Base-by-base conservation (phyloP, 2,888 invertebrate species). In the Isotomurus palustris region DNA sequence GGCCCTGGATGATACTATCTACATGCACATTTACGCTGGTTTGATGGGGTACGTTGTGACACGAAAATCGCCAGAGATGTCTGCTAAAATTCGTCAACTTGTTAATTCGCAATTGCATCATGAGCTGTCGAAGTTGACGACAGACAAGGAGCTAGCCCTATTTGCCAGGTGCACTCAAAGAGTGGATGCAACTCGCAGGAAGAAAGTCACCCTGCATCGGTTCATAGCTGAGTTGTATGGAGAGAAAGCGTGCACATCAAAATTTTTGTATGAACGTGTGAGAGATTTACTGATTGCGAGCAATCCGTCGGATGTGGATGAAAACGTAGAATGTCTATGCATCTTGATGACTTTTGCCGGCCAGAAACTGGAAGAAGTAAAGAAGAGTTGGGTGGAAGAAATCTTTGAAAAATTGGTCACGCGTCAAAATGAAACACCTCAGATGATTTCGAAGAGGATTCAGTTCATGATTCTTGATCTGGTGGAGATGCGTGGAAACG, bases 401-500 rank as follows among this genome's bases (percentile, higher is more conserved):
- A 58, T 64, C 24, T 60, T 64, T 38, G 29, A 49, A 1, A 58
- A 55, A 24, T 24, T 64, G 19, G 28, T 49, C 6, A 52, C 44
- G 35, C 57, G 60, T 24, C 59, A 65, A 28, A 52, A 53, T 10
- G 60, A 60, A 50, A 56, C 21, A 22, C 62, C 64, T 36, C 59
- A 57, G 14, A 56, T 53, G 17, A 52, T 68, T 27, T 69, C 69
- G 0, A 68, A 66, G 48, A 36, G 69, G 32, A 66, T 69, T 53
- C 67, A 69, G 38, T 69, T 69, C 53, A 69, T 69, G 69, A 44
- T 68, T 29, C 53, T 69, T 52, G 69, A 69, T 56, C 53, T 69
- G 28, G 58, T 65, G 40, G 69, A 69, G 58, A 66, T 69, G 66
- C 50, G 64, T 35, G 38, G 64, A 6, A 68, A 63, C 36, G 60